Base-by-base conservation (phyloP, 2,797 vertebrate species). In the Darevskia nairensis region DNA sequence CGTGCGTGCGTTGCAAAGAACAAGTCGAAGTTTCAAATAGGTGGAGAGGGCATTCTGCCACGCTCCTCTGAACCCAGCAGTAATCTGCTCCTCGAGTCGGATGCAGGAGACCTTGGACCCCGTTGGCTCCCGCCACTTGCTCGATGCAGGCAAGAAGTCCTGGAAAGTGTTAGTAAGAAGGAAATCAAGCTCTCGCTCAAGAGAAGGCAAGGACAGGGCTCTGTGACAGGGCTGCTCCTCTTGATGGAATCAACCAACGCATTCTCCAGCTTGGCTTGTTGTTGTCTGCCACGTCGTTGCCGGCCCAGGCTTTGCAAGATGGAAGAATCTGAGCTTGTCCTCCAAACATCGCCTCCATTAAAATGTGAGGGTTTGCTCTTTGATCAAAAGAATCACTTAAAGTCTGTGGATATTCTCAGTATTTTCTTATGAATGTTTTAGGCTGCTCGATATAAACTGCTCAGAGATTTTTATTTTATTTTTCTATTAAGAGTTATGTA, bases 101-200 rank as follows among this genome's bases (percentile, higher is more conserved):
- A 82, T 87, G 11, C 69, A 77, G 79, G 68, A 89, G 80, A 85
- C 55, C 6, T 77, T 69, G 19, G 17, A 86, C 13, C 55, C 84
- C 3, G 13, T 61, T 2, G 69, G 68, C 69, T 83, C 35, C 41
- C 68, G 8, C n/a, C 7, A 1, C 32, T 0, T 0, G n/a, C 2
- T 75, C 21, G 84, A 84, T 46, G 7, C 15, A 72, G 55, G 8
- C 17, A 89, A 87, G 27, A 72, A 83, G 13, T 75, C 32, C 78
- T 84, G 77, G 78, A 3, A 76, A 19, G 50, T 55, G 25, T 21
- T 39, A 8, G 35, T 39, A 81, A 79, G 1, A 15, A 77, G 27
- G 86, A 19, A 71, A 44, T 80, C 25, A 74, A 55, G 32, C 86
- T 50, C 23, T 64, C 1, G 2, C n/a, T 25, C 29, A 9, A 82